Percentiles rank a stretch among this genome's conserved stretches.
phyloP scores from a whole-genome alignment of 2,113 vertebrate species.

The Todiramphus saurophagus region DNA sequence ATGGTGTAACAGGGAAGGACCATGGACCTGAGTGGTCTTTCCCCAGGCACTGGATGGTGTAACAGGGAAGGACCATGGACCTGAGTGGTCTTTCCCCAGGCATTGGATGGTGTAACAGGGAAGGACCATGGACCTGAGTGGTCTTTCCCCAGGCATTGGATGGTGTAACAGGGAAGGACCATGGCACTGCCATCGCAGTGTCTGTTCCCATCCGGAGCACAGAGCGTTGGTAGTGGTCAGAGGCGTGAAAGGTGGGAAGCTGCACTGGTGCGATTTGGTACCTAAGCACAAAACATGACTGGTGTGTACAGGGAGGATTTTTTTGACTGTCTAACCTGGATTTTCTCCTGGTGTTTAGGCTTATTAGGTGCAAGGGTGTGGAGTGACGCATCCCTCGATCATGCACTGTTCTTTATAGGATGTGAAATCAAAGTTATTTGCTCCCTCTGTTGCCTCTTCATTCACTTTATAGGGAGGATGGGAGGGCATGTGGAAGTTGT shows the following conservation, averaged over 20 bases:
- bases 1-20: background rate
- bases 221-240: accelerated
- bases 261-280: accelerated
- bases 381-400: background rate
- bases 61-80: background rate
- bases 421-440: background rate
- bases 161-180: background rate
- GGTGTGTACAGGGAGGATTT: accelerated
- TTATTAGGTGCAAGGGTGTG: background rate
- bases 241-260: background rate
- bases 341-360: background rate
- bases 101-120: background rate
- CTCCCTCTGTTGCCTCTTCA: background rate
- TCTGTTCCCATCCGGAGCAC: accelerated
- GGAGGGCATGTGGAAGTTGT: background rate
- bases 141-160: too few species aligned
- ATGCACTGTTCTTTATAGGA: background rate
- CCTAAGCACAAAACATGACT: background rate
- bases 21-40: background rate
- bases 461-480: background rate
- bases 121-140: background rate
- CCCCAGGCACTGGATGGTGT: background rate
- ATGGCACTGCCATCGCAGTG: accelerated
- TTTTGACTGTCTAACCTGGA: background rate
- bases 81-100: background rate